phyloP scores from a whole-genome alignment of 2,797 vertebrate species.

The Danio tinwini region DNA sequence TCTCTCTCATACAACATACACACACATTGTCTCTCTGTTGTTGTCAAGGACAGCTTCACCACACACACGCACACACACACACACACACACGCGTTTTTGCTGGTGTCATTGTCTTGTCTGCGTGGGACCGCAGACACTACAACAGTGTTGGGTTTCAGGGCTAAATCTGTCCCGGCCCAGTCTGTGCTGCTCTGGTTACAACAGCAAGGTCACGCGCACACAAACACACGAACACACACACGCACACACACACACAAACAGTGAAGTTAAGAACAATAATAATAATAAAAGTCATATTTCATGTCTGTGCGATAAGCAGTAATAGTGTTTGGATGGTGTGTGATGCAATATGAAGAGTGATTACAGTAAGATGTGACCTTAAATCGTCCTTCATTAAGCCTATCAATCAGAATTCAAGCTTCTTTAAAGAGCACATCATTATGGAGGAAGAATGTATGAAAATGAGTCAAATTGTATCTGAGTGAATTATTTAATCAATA shows the following conservation, averaged over 20 bases:
- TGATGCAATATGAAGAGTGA: conserved; percentile 7
- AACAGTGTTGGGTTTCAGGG: conserved; percentile 63
- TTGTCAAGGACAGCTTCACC: conserved; percentile 56
- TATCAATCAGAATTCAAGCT: conserved; percentile 9
- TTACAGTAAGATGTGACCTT: neutral
- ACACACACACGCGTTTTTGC: conserved; percentile 47
- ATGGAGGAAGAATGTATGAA: neutral
- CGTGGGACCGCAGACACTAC: conserved; percentile 64
- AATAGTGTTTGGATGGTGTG: conserved; percentile 50
- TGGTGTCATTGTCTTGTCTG: conserved; percentile 67
- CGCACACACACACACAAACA: neutral
- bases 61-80: conserved; percentile 45
- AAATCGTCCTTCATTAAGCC: conserved; percentile 6
- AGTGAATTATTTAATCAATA: neutral
- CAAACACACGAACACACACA: conserved; percentile 47
- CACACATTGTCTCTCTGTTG: conserved; percentile 25
- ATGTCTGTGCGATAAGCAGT: conserved; percentile 44
- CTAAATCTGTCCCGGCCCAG: conserved; percentile 60
- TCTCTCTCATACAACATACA: conserved; percentile 28
- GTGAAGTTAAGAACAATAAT: conserved; percentile 44
- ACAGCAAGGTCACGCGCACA: conserved; percentile 60
- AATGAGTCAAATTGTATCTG: neutral
- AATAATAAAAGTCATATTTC: conserved; percentile 50
- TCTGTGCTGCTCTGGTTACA: conserved; percentile 56
- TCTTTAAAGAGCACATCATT: neutral